Conservation (phyloP, 2,113 vertebrate species). For the Sorex araneus region DNA sequence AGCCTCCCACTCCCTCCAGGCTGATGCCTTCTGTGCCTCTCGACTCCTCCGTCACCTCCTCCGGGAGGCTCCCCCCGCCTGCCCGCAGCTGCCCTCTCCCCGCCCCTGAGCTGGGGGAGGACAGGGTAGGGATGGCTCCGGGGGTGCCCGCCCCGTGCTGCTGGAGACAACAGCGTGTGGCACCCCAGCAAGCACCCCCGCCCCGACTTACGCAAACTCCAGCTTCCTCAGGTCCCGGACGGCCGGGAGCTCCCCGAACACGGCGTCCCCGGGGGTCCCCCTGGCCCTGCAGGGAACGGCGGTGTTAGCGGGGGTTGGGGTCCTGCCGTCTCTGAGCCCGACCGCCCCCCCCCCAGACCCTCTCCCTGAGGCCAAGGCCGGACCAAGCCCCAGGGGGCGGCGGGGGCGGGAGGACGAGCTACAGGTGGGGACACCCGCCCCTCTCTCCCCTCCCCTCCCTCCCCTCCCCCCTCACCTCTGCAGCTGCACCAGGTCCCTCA, state of each 20-base stretch:
- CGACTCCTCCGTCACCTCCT: neutral
- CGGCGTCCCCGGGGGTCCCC: conserved; percentile 63
- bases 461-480: conserved; percentile 88
- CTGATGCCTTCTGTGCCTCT: neutral
- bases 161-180: neutral
- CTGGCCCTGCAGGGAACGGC: conserved; percentile 52
- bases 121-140: neutral
- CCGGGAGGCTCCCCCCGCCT: neutral
- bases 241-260: conserved; percentile 89
- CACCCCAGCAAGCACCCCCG: neutral
- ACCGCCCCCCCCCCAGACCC: too few relatives aligned
- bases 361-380: too few relatives aligned
- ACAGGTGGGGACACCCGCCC: too few relatives aligned
- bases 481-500: conserved; percentile 91
- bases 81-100: too few relatives aligned
- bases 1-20: too few relatives aligned
- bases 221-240: conserved; percentile 92
- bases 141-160: neutral
- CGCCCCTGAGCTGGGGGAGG: neutral
- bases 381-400: too few relatives aligned
- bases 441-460: too few relatives aligned
- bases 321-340: neutral
- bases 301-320: neutral
- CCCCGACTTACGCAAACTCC: conserved; percentile 91
- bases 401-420: too few relatives aligned